A percentile compares a stretch with the other conserved stretches of the same genome.
These are phyloP conservation scores for Electrona antarctica DNA, from an alignment of 2,113 vertebrate species.

Conservation along the genomic window DNA sequence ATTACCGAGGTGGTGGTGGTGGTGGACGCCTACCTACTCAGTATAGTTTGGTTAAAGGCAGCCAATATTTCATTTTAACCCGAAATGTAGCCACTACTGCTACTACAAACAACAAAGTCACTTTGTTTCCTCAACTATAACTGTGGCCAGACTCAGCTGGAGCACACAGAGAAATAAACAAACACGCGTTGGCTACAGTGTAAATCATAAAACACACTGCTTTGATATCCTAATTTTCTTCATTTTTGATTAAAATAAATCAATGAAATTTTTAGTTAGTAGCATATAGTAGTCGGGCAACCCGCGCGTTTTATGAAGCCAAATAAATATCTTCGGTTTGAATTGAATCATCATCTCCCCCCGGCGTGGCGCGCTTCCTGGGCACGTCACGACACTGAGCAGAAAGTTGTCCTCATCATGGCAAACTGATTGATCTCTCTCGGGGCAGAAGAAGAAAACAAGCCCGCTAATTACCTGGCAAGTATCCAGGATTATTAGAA, in stretches of 20 bases:
- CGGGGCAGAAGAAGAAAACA: constrained; percentile 59
- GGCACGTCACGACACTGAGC: constrained; percentile 58
- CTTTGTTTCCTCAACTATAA: too few species aligned
- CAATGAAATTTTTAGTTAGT: neutral
- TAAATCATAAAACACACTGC: too few species aligned
- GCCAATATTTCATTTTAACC: constrained; percentile 25
- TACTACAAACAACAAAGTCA: too few species aligned
- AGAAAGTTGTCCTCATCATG: constrained; percentile 72
- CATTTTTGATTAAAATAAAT: neutral
- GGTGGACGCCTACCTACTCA: too few species aligned
- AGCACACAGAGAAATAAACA: too few species aligned
- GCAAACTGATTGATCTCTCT: constrained; percentile 61
- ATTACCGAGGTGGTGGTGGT: constrained; percentile 47
- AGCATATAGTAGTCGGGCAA: too few species aligned
- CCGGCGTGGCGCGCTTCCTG: constrained; percentile 32
- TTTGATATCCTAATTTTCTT: constrained; percentile 16
- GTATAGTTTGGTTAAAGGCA: neutral
- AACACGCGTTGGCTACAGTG: too few species aligned
- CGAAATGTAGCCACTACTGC: constrained; percentile 15
- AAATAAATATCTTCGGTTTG: constrained; percentile 8
- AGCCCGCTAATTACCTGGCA: constrained; percentile 53
- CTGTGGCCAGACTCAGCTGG: too few species aligned
- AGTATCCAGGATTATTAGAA: constrained; percentile 36
- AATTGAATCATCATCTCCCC: constrained; percentile 2
- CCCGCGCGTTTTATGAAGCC: neutral